phyloP scores from a whole-genome alignment of 2,113 vertebrate genomes.

The Beaufortia kweichowensis region DNA sequence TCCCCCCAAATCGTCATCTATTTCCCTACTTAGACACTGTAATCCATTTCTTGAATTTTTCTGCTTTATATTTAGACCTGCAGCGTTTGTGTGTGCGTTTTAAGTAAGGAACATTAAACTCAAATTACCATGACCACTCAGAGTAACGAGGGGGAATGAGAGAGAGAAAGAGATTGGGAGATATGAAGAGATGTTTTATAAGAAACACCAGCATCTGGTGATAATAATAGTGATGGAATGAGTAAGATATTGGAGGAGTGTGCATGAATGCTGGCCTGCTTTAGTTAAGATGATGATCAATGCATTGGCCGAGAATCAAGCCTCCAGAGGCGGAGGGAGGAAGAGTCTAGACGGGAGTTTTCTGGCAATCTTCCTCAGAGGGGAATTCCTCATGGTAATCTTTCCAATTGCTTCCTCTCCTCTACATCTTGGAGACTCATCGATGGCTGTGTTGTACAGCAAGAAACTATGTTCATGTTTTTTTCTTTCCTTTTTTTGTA shows the following conservation, averaged over 20 bases:
- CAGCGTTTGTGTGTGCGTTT: neutral
- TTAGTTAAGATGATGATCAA: constrained; percentile 61
- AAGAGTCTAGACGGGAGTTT: constrained; percentile 67
- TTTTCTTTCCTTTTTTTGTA: neutral
- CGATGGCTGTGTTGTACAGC: constrained; percentile 21
- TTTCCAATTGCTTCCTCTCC: constrained; percentile 9
- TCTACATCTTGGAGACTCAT: constrained; percentile 15
- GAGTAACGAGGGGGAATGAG: neutral
- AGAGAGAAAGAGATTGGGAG: neutral
- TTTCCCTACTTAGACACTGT: neutral
- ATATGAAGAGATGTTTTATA: constrained; percentile 9
- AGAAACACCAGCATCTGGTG: constrained; percentile 24
- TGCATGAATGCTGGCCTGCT: constrained; percentile 34
- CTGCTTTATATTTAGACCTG: constrained; percentile 1
- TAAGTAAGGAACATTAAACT: constrained; percentile 23
- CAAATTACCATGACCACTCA: constrained; percentile 31
- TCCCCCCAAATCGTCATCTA: neutral
- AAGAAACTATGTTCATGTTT: neutral
- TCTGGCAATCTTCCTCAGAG: constrained; percentile 40
- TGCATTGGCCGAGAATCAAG: constrained; percentile 52
- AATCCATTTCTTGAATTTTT: constrained; percentile 12
- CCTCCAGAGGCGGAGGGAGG: constrained; percentile 41
- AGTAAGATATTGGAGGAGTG: constrained; percentile 15
- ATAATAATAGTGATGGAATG: constrained; percentile 37
- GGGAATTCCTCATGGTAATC: constrained; percentile 46